Evolutionary conservation across 2,888 invertebrate species (phyloP).

Genomic region (Agrochola macilenta): DNA sequence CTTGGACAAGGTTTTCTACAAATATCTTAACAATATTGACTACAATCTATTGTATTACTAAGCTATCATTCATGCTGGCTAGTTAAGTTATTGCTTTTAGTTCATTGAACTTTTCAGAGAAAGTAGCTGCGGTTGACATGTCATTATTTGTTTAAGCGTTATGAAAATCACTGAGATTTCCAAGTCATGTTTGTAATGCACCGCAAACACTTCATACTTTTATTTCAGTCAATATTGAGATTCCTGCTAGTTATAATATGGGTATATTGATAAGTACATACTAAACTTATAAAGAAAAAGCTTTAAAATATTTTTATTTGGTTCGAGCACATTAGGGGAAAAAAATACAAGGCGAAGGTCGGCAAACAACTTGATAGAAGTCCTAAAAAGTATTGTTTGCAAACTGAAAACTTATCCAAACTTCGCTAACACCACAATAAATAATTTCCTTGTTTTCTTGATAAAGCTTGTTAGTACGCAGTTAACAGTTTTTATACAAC

Average conservation of each 20-base stretch:
- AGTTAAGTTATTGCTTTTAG: slow-evolving; percentile 46
- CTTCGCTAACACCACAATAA: slow-evolving; percentile 42
- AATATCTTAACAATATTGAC: slow-evolving; percentile 39
- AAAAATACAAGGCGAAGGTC: slow-evolving; percentile 39
- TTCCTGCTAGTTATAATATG: neutral
- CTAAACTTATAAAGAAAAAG: slow-evolving; percentile 31
- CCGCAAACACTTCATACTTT: slow-evolving; percentile 37
- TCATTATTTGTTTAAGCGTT: slow-evolving; percentile 54
- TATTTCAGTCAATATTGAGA: slow-evolving; percentile 31
- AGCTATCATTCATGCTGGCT: slow-evolving; percentile 47
- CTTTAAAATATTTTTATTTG: slow-evolving; percentile 23
- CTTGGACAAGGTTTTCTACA: slow-evolving; percentile 51
- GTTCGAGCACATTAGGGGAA: slow-evolving; percentile 25
- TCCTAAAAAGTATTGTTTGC: slow-evolving; percentile 50
- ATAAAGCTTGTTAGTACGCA: slow-evolving; percentile 41
- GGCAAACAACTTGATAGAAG: slow-evolving; percentile 33
- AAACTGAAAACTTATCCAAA: slow-evolving; percentile 27
- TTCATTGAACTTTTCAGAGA: slow-evolving; percentile 61
- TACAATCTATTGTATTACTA: slow-evolving; percentile 39
- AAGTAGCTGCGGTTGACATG: slow-evolving; percentile 51
- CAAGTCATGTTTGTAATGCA: slow-evolving; percentile 31
- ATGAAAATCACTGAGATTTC: slow-evolving; percentile 51
- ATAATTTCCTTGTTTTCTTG: slow-evolving; percentile 55
- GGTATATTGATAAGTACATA: slow-evolving; percentile 2
- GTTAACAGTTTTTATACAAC: slow-evolving; percentile 36